Base-by-base conservation (phyloP, 2,888 invertebrate species). In the Ligdia adustata region DNA sequence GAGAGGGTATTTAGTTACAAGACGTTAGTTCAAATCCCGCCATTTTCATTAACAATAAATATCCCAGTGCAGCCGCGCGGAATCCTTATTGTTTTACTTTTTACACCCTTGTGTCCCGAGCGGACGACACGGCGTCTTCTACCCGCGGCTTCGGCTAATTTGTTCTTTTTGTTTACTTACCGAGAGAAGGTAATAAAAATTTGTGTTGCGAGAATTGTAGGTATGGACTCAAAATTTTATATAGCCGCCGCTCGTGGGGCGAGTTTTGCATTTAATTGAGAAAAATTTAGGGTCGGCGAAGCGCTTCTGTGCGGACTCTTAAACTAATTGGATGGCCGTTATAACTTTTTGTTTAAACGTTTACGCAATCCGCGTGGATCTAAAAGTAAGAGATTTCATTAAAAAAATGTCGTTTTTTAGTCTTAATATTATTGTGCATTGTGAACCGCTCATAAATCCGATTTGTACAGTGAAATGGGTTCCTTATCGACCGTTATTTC, bases 11-110 rank as follows among this genome's bases (percentile, higher is more conserved):
- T 89, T 88, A 90, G 90, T 88, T 88, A 88, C 90, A 90, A 91
- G 90, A 91, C 90, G 90, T 90, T 90, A 86, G 89, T 89, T 90
- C 80, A 90, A 90, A 90, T 90, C 90, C 90, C 75, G 82, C 87
- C 83, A 83, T 89, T 90, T 90, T 89, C 91, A 91, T 91, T 91
- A 90, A 91, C 90, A 90, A 91, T 91, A 91, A 91, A 91, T 91
- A 91, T 90, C 86, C 85, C 78, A 80, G 73, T 72, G 84, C 85
- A 82, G 83, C 83, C 82, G 83, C 83, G 79, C 80, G 72, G 86
- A 86, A 85, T 90, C 86, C 88, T 87, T 87, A 89, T 90, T 89
- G 89, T 90, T 88, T 88, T 87, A 89, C 89, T 90, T 89, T 90
- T 90, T 89, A 89, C 90, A 90, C 90, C 87, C 88, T 90, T 88